Base-by-base conservation (phyloP, 2,888 invertebrate genomes). In the Latheticus oryzae region DNA sequence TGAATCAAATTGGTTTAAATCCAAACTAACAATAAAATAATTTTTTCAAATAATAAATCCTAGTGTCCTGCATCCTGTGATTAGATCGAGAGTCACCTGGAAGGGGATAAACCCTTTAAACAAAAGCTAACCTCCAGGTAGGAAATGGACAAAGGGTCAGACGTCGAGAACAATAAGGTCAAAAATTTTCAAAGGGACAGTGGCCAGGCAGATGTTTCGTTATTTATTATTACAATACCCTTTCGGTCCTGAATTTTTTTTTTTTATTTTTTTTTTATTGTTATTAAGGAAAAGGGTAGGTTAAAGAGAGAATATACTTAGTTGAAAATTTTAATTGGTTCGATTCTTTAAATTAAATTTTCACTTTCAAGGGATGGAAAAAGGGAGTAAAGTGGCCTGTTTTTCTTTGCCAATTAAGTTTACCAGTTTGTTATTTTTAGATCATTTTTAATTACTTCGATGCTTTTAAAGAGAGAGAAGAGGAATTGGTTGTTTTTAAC, bases 381-480 rank as follows among this genome's bases (percentile, higher is more conserved):
- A 47, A 47, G 33, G 32, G 32, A 23, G 19, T 52, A 58, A 66
- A 65, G 66, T 66, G 64, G 69, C 64, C 68, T 75, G 74, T 75
- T 76, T 76, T 76, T 76, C 76, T 76, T 76, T 72, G 70, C 74
- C 77, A 77, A 77, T 77, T 77, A 76, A 77, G 75, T 76, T 74
- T 69, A 73, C 72, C 72, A 73, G 73, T 74, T 75, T 77, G 77
- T 77, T 77, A 75, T 76, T 77, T 77, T 76, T 73, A 75, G 76
- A 76, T 76, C 74, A 74, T 76, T 76, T 76, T 76, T 77, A 77
- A 77, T 77, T 77, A 70, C 72, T 71, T n/a, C 72, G 62, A 50
- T 67, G 69, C 73, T 70, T 70, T 70, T 69, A 66, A 68, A 71
- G 70, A 65, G 71, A 65, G 71, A n/a, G n/a, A n/a, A n/a, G n/a